phyloP scores from a whole-genome alignment of 2,113 vertebrate genomes.

The Numida meleagris region DNA sequence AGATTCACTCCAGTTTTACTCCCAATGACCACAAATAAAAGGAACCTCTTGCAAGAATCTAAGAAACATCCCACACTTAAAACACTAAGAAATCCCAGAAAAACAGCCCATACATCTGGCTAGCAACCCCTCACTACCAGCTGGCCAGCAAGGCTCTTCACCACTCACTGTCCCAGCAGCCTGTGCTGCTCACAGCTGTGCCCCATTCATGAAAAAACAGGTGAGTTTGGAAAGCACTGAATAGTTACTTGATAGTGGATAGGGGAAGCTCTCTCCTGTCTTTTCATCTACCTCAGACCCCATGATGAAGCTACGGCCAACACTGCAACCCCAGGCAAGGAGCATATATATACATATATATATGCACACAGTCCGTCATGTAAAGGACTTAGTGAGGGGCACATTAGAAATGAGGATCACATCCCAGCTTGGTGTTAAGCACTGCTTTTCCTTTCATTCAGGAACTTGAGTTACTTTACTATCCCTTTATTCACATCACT shows the following conservation, averaged over 20 bases:
- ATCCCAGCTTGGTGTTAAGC: neutral
- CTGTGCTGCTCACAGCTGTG: neutral
- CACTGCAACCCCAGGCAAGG: neutral
- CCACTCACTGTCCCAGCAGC: rapidly evolving
- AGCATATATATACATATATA: neutral
- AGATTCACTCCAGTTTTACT: neutral
- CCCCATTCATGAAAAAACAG: neutral
- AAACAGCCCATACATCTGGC: neutral
- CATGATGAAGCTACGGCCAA: neutral
- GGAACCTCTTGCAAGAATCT: neutral
- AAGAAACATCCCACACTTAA: neutral
- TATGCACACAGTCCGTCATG: too few relatives aligned
- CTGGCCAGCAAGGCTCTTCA: neutral
- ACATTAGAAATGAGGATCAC: neutral
- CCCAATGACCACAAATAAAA: constrained; percentile 32
- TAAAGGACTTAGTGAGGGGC: neutral
- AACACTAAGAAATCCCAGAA: neutral
- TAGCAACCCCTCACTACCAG: too few relatives aligned
- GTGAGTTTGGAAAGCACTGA: neutral
- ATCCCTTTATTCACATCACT: neutral
- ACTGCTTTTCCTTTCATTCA: neutral
- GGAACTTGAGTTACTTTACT: constrained; percentile 1
- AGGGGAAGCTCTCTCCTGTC: neutral
- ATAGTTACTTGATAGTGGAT: neutral
- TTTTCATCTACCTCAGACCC: neutral